Evolutionary conservation across 2,888 invertebrate genomes (phyloP).

Genomic region (Drosophila mimica): DNA sequence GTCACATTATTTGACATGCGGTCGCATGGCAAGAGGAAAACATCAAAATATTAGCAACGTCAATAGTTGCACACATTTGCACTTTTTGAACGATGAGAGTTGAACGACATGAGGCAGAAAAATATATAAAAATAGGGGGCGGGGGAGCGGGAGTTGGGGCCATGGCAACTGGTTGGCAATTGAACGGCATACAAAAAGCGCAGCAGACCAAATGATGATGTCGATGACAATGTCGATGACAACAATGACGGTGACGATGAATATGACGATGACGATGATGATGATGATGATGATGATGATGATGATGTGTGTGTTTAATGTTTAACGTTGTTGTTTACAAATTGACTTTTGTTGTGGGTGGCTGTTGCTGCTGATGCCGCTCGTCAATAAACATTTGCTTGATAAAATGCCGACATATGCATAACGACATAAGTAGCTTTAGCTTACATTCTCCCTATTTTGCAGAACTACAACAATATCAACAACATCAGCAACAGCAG

Average conservation of each 20-base stretch:
- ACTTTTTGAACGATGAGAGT: slow-evolving; percentile 44
- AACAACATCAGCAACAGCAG: slow-evolving; percentile 71
- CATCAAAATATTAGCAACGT: slow-evolving; percentile 73
- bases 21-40: slow-evolving; percentile 18
- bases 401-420: slow-evolving; percentile 76
- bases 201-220: slow-evolving; percentile 52
- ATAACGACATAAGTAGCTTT: slow-evolving; percentile 72
- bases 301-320: slow-evolving; percentile 58
- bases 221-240: slow-evolving; percentile 33
- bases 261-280: slow-evolving; percentile 19
- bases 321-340: slow-evolving; percentile 67
- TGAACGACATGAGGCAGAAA: slow-evolving; percentile 19
- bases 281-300: neutral
- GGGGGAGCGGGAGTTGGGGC: neutral
- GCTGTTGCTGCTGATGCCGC: slow-evolving; percentile 19
- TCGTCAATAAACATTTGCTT: slow-evolving; percentile 66
- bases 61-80: slow-evolving; percentile 70
- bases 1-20: slow-evolving; percentile 50
- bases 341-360: slow-evolving; percentile 60
- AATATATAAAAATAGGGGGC: neutral
- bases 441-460: slow-evolving; percentile 25
- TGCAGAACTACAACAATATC: slow-evolving; percentile 79
- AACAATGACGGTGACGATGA: slow-evolving; percentile 24
- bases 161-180: slow-evolving; percentile 42
- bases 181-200: slow-evolving; percentile 56